Evolutionary conservation across 1,140 invertebrate genomes (phyloP).

Genomic region (Agrypnia vestita): DNA sequence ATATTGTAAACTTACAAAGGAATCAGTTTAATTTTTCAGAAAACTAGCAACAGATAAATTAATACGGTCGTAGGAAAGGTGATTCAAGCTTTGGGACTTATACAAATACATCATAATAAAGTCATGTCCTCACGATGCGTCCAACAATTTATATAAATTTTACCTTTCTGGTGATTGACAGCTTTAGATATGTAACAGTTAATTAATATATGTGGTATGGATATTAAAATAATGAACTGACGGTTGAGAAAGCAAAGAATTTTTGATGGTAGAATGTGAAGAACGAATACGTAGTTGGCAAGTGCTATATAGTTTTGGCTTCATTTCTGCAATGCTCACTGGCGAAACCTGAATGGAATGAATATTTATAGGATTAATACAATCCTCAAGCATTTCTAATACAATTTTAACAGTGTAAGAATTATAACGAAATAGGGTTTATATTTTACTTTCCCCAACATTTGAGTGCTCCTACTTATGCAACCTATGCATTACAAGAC

Average conservation of each 20-base stretch:
- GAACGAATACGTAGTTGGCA: conserved; percentile 25
- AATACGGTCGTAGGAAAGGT: conserved; percentile 15
- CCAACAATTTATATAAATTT: conserved; percentile 38
- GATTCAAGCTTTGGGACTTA: conserved; percentile 26
- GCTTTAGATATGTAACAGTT: conserved; percentile 23
- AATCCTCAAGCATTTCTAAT: conserved; percentile 3
- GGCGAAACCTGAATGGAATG: conserved; percentile 44
- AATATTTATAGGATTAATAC: conserved; percentile 43
- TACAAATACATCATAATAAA: conserved; percentile 14
- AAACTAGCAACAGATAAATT: neutral
- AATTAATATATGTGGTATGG: conserved; percentile 1
- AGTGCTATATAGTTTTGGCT: conserved; percentile 42
- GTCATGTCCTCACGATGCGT: conserved; percentile 37
- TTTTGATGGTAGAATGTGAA: conserved; percentile 16
- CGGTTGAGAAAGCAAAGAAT: conserved; percentile 1
- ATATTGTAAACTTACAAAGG: neutral
- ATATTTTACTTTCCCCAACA: no score
- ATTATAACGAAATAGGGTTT: no score
- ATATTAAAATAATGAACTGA: conserved; percentile 11
- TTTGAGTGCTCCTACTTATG: no score
- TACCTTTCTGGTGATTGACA: conserved; percentile 41
- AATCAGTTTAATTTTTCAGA: neutral
- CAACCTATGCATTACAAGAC: no score
- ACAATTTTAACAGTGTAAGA: no score
- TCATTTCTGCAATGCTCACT: conserved; percentile 38